Base-by-base conservation (phyloP, 2,113 vertebrate species). In the Pao palembangensis region DNA sequence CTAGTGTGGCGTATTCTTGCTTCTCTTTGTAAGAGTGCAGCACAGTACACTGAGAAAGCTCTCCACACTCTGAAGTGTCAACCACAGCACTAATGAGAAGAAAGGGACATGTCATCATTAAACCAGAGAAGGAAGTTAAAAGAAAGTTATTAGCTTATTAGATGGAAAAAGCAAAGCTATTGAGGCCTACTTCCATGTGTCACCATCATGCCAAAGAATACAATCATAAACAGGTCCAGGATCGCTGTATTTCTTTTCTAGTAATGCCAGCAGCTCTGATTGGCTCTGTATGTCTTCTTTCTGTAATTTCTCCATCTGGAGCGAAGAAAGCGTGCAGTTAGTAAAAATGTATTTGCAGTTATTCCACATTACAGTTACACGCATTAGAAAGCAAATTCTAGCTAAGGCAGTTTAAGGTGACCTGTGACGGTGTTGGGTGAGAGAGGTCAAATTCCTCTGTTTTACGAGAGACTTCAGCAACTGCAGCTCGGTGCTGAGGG, bases 151-250 rank as follows among this genome's bases (percentile, higher is more conserved):
- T 23, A 15, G 43, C 3, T 15, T 13, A n/a, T 17, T n/a, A 47
- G 44, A 16, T n/a, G n/a, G 44, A 47, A 47, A n/a, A n/a, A 47
- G 3, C 49, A 13, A 17, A 8, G n/a, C 1, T 20, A 8, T 1
- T 3, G 5, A 18, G 21, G 12, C 54, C 81, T 86, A 95, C 97
- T 92, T 95, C 96, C 96, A 99, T 0, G 91, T 91, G 69, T 92
- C 84, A 5, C 95, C 96, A 0, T 99, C 96, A 8, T 98, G 83
- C 97, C 97, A 99, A 11, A 96, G 93, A 50, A 99, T 42, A 65
- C 97, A 99, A 81, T 99, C 97, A 68, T 95, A 98, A 0, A 98
- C 95, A 16, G 97, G 97, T 43, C 97, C 97, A n/a, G 95, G 95
- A 76, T 99, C 96, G 42, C 92, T 94, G 16, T 94, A 99, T 77